Evolutionary conservation across 2,888 invertebrate genomes (phyloP), one percentile per base, ranked within the genome.

Genomic region (Tenthredo amoena): DNA sequence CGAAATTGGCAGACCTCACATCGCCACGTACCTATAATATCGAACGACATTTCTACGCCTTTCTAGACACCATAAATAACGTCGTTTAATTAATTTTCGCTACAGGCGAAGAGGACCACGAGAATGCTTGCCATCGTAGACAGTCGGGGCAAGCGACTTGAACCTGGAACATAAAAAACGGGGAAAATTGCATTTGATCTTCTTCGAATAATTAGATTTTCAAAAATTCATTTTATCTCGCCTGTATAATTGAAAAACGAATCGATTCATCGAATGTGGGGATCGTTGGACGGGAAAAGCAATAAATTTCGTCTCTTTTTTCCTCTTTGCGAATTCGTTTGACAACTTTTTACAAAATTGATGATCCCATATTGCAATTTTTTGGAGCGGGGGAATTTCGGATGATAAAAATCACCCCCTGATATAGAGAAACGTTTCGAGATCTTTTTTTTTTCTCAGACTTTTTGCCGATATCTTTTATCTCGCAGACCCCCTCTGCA

Each of bases 391-490:
- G 3, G 2, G 26, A 3, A 62, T 62, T 62, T 10, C 26, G 26
- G 21, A 1, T 62, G 62, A 62, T 62, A 62, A 62, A 68, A 68
- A 68, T 68, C 68, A 12, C 34, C 68, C 68, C 31, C 12, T 15
- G 68, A 68, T 68, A n/a, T 9, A 74, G 21, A 43, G 18, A 55
- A 55, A 55, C 55, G 55, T 18, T n/a, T 55, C 7, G n/a, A n/a
- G n/a, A n/a, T n/a, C 1, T n/a, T 55, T 47, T 40, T 55, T 18
- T 50, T n/a, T n/a, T 50, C 6, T 50, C 6, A 0, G n/a, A n/a
- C n/a, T 55, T 55, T 55, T 10, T 26, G 40, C 21, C 72, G 47
- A 77, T 77, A 77, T 77, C 55, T 55, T 77, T 50, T 77, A 77
- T 77, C 77, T 77, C 31, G 4, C 10, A 18, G 31, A 77, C 77